Evolutionary conservation across 2,888 invertebrate genomes (phyloP).

Genomic region (Metallyticus violacea): DNA sequence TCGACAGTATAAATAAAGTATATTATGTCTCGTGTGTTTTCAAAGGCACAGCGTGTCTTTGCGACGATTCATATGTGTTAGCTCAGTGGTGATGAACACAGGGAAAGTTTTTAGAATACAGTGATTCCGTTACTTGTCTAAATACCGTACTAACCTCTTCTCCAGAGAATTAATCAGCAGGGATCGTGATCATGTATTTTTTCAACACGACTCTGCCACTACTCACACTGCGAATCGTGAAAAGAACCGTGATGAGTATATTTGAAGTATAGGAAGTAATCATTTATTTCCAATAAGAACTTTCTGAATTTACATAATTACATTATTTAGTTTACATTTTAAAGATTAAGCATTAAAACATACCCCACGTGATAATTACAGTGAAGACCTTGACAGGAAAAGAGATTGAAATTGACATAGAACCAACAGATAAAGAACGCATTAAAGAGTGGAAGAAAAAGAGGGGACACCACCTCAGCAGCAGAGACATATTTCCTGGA

Average conservation of each 20-base stretch:
- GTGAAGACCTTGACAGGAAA: constrained; percentile 84
- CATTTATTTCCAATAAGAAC: background rate
- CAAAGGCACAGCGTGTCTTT: no score
- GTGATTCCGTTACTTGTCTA: no score
- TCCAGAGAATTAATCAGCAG: no score
- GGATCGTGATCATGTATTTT: no score
- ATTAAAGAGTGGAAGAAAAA: constrained; percentile 98
- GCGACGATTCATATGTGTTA: no score
- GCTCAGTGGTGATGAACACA: no score
- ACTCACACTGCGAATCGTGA: no score
- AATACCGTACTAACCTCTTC: no score
- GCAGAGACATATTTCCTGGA: constrained; percentile 97
- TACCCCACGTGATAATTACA: constrained; percentile 68
- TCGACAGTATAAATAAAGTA: no score
- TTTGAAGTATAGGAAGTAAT: background rate
- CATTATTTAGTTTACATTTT: background rate
- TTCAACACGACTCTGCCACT: no score
- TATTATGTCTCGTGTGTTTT: no score
- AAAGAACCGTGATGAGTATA: background rate
- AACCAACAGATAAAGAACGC: constrained; percentile 97
- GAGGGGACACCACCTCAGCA: constrained; percentile 99
- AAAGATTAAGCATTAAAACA: background rate
- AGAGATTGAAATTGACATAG: constrained; percentile 99
- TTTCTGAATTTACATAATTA: background rate
- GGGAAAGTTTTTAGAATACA: no score